Evolutionary conservation across 1,140 invertebrate genomes (phyloP), one percentile per base, ranked within the genome.

Genomic region (Scaptomyza graminum): DNA sequence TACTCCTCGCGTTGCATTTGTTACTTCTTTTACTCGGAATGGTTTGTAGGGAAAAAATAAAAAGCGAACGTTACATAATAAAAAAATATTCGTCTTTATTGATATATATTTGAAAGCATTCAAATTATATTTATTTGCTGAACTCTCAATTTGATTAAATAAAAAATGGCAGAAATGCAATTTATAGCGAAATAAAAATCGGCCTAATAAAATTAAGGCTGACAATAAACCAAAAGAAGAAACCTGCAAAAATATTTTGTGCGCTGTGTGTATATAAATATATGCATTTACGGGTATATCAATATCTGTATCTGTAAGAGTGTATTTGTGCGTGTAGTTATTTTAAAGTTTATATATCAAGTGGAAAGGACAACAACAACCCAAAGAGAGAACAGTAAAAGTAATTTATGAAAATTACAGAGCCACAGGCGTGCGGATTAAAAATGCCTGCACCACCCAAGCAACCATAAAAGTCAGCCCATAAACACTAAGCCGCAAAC

Each of bases 321-420:
- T 68, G 41, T 68, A 46, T 51, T 65, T 74, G 66, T 69, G 51
- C 49, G 31, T 59, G 61, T 61, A 54, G 51, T 57, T 59, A 37
- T 73, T 85, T 87, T 67, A 54, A 71, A 88, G 83, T 87, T 82
- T 83, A 88, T 87, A 88, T 76, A 88, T 88, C 81, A 85, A 74
- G 63, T 72, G 16, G 25, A 25, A 57, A 25, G 22, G 16, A 22
- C 44, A 67, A 50, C 52, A 39, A 28, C 16, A 39, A 66, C 28
- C 1, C 5, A 79, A 52, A 63, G 54, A 65, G 70, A 72, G 81
- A 75, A 87, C 82, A 90, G 90, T 90, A 87, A 90, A 90, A 90
- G 87, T 90, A 87, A 90, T 90, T 90, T 90, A 90, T 90, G 87
- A 90, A 90, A 90, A 90, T 90, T 82, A 74, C 73, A 77, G 62